phyloP scores from a whole-genome alignment of 2,888 invertebrate species.

The Candidula unifasciata region DNA sequence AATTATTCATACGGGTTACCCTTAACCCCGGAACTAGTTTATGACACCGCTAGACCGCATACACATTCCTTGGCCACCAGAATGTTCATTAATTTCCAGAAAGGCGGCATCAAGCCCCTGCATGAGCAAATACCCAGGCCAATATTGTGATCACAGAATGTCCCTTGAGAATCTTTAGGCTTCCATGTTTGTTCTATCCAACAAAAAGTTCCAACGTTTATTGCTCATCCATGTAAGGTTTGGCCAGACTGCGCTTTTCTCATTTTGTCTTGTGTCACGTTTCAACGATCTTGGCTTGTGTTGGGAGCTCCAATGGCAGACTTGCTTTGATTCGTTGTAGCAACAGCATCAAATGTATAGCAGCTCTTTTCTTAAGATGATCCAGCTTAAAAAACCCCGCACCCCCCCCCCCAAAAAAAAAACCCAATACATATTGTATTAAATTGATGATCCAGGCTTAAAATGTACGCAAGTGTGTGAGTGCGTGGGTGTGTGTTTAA shows the following conservation, averaged over 20 bases:
- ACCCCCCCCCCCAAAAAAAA: no score
- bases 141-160: background rate
- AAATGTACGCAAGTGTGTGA: no score
- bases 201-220: background rate
- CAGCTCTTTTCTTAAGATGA: no score
- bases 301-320: background rate
- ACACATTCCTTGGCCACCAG: conserved; percentile 10
- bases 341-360: no score
- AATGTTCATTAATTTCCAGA: conserved; percentile 3
- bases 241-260: background rate
- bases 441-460: no score
- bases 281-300: background rate
- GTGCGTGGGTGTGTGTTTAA: no score
- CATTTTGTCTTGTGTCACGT: background rate
- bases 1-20: background rate
- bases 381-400: no score
- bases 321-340: no score
- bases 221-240: background rate
- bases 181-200: background rate
- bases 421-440: no score
- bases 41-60: conserved; percentile 18
- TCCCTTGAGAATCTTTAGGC: background rate
- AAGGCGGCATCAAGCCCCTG: background rate
- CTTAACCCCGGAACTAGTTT: conserved; percentile 19
- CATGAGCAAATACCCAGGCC: background rate